Percentiles rank a stretch among this genome's conserved stretches.
These are phyloP conservation scores for Eulemur albifrons DNA, from an alignment of 2,797 vertebrate genomes.

Conservation along the genomic window DNA sequence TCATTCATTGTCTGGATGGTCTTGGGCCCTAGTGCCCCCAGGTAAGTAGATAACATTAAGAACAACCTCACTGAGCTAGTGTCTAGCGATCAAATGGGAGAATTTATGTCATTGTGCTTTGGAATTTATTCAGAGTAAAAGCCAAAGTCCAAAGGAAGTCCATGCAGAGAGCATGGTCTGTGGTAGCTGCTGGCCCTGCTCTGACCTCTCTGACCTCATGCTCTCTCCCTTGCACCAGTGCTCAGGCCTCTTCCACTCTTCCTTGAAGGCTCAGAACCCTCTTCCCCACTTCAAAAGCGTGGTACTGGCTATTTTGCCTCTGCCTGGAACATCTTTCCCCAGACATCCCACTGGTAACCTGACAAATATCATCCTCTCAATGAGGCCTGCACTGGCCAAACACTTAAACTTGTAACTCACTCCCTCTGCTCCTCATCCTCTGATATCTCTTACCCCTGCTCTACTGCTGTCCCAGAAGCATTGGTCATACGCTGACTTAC, in stretches of 20 bases:
- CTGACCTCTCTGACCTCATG: fast-evolving
- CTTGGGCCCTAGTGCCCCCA: background rate
- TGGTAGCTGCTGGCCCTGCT: background rate
- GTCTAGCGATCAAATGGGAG: background rate
- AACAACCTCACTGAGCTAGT: background rate
- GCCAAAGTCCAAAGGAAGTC: background rate
- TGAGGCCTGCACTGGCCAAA: background rate
- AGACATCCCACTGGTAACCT: background rate
- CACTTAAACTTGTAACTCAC: background rate
- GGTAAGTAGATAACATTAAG: background rate
- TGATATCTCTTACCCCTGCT: background rate
- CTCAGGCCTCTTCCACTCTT: background rate
- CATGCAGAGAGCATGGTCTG: background rate
- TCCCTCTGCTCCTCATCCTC: background rate
- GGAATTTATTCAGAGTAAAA: background rate
- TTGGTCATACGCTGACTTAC: background rate
- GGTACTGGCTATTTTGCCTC: background rate
- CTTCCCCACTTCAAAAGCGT: background rate
- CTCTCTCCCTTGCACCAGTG: fast-evolving
- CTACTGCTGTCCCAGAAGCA: background rate
- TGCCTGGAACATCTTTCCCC: background rate
- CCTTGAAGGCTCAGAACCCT: background rate
- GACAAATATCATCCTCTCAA: background rate
- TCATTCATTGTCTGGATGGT: background rate
- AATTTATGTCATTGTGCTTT: background rate